phyloP scores from a whole-genome alignment of 2,797 vertebrate genomes.

The Carduelis carduelis region DNA sequence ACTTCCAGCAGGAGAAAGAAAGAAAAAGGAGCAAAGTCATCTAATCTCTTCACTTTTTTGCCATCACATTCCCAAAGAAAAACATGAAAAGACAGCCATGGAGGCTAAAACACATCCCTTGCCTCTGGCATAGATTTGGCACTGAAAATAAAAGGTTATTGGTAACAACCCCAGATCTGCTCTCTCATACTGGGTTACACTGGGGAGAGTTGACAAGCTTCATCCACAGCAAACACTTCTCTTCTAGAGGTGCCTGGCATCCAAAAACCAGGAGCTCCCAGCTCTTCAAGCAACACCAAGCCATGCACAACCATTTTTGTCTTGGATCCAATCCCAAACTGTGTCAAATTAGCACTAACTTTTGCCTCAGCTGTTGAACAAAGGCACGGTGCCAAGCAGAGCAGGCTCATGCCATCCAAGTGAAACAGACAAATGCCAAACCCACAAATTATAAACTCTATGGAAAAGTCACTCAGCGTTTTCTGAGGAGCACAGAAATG shows the following conservation, averaged over 20 bases:
- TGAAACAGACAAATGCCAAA: neutral
- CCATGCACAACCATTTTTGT: accelerated
- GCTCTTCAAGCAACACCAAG: neutral
- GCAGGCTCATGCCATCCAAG: neutral
- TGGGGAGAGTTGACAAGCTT: neutral
- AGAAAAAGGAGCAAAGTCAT: neutral
- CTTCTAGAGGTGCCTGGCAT: neutral
- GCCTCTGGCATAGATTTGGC: neutral
- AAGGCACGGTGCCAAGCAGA: neutral
- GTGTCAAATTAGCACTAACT: neutral
- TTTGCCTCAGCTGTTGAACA: neutral
- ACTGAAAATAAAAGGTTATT: neutral
- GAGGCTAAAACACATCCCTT: neutral
- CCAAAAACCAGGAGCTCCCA: neutral
- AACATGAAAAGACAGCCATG: neutral
- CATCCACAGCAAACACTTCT: neutral
- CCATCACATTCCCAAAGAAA: neutral
- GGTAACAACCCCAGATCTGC: neutral
- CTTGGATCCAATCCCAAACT: neutral
- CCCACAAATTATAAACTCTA: neutral
- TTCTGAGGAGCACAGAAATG: neutral
- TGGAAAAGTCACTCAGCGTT: neutral
- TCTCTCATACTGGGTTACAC: neutral
- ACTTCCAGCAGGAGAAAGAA: neutral
- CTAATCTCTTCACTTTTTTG: neutral